Base-by-base conservation (phyloP, 2,113 vertebrate species). In the Zosterops japonicus region DNA sequence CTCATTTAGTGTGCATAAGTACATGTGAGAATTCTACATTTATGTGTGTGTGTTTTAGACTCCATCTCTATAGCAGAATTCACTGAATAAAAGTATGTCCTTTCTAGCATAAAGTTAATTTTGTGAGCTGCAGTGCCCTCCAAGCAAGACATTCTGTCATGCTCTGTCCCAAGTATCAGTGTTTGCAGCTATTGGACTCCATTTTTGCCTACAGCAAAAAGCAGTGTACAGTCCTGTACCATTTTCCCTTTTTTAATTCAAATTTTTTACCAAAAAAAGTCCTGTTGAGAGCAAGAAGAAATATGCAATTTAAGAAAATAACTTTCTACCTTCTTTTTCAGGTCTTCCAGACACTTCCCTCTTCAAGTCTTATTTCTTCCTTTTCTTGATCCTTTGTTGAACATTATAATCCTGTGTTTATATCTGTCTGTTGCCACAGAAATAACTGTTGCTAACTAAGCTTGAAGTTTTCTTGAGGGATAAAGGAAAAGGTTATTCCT, bases 341-440 rank as follows among this genome's bases (percentile, higher is more conserved):
- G 31, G 20, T 81, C 28, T 93, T 83, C 25, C 76, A 95, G 83
- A 35, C 61, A 70, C 74, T 94, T 96, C 8, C 80, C 46, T 53
- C 27, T 68, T 77, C 25, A 89, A 90, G 90, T 90, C 33, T 22
- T 65, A 61, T 68, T 96, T 95, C 86, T 96, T 84, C 64, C 81
- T 96, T 91, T 61, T 75, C 76, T 93, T 92, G 63, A 89, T 80
- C 83, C 90, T 61, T 92, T 85, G 96, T 93, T 96, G 95, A 96
- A 92, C 67, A 72, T 96, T 69, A 76, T 96, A 96, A 94, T 96
- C 96, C 91, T 87, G 25, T 96, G 95, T 95, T 69, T 96, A 96
- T 91, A 79, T 83, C 39, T 95, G 87, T 94, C 85, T 96, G 59
- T 96, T 91, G 83, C 82, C 92, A 81, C 83, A 91, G 93, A 92